Base-by-base conservation (phyloP, 1,140 invertebrate species). In the Meloidogyne chitwoodi region DNA sequence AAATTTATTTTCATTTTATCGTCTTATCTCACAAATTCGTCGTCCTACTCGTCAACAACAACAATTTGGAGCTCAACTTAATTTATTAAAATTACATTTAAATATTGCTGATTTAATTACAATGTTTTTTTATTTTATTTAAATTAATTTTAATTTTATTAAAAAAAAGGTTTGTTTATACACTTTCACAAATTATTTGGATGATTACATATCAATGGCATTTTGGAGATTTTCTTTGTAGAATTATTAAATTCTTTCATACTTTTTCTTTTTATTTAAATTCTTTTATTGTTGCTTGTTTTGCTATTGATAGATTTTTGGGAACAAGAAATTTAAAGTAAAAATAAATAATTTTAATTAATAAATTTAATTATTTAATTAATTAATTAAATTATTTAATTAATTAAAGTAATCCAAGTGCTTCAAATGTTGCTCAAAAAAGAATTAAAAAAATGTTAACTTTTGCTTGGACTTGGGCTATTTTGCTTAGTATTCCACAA, bases 211-310 rank as follows among this genome's bases (percentile, higher is more conserved):
- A 81, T 80, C 65, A 86, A 77, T 87, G 84, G 84, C 81, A 87
- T 71, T 83, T 80, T 41, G 84, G 84, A 61, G 85, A 85, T 44
- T 67, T 85, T 14, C 68, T 85, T 4, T 85, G 85, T 70, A 61
- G 83, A 66, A 63, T 87, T 1, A 80, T 78, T 63, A 85, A 87
- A 56, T 85, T 85, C 75, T 85, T 85, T 72, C 80, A 87, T 76
- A 85, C 84, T 4, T 85, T 87, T 75, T 78, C 80, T 38, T 85
- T 85, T 71, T 85, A 85, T 74, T 68, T 85, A 44, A 85, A 85
- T 68, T 86, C 84, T 22, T 85, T 85, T 69, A 75, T 87, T 19
- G 78, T 85, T 63, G 85, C 82, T 6, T 85, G 85, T 67, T 87
- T 85, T 67, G 84, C 84, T 11, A 81, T 85, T 34, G 85, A 85